Base-by-base conservation (phyloP, 2,797 vertebrate genomes). In the Epinephelus malabaricus region DNA sequence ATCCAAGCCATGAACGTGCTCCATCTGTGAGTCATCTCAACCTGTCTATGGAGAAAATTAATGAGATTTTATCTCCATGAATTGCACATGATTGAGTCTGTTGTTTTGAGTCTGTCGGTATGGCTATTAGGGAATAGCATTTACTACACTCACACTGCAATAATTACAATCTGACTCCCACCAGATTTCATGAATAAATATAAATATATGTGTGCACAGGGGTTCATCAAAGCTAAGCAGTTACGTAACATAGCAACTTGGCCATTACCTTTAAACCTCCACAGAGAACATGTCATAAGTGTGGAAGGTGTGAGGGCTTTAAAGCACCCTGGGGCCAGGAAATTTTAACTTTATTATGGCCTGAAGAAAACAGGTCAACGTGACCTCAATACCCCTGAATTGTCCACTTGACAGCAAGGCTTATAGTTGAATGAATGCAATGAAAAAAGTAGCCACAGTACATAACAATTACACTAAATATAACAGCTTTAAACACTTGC, bases 391-490 rank as follows among this genome's bases (percentile, higher is more conserved):
- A 72, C 21, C 73, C 19, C 68, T 59, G 62, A 88, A 89, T 78
- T 75, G 80, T 82, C 69, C 72, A 74, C 62, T 55, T 85, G 83
- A 90, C 84, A 87, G 86, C 49, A 14, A 55, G 87, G 67, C 45
- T 70, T 84, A 80, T 45, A 78, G 89, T 85, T 89, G 40, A 43
- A 43, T 43, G 40, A 90, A 91, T 83, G 78, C 81, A 86, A 87
- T 77, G 23, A 78, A 83, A 71, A 84, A 85, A 47, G 50, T 5
- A 73, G 69, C 77, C 67, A 80, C 25, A 71, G 74, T 46, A 80
- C 83, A 84, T 82, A 88, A 85, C 83, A 88, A 90, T 91, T 86
- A 88, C 70, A 78, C 76, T 63, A 85, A 88, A 88, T 84, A 79
- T 55, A 84, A 90, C 34, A 4, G 76, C 82, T 92, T 92, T 89